Percentiles rank a stretch among this genome's conserved stretches.
Conservation (phyloP, 2,888 invertebrate species). For the Agrilus mali region DNA sequence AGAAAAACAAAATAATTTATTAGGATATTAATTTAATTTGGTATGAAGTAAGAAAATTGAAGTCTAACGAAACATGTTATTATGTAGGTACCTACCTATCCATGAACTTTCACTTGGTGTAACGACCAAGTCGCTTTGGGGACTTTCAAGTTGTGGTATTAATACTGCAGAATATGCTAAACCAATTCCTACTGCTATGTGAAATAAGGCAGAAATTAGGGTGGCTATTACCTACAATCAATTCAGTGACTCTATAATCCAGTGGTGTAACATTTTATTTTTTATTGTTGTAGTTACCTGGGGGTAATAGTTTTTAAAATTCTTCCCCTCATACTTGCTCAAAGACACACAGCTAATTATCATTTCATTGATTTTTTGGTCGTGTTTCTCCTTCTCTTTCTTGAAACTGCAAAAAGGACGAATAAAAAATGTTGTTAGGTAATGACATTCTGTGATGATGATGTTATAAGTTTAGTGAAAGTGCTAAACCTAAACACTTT, state of each 20-base stretch:
- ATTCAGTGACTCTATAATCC: background rate
- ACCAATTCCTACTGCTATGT: slow-evolving; percentile 44
- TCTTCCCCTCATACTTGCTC: slow-evolving; percentile 31
- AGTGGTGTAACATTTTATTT: no score
- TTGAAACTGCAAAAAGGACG: no score
- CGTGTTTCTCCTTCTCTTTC: slow-evolving; percentile 27
- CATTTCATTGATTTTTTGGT: slow-evolving; percentile 34
- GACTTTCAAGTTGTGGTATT: slow-evolving; percentile 35
- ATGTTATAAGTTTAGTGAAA: no score
- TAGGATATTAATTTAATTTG: no score
- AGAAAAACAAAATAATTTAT: slow-evolving; percentile 11
- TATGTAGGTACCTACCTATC: slow-evolving; percentile 32
- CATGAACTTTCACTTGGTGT: slow-evolving; percentile 36
- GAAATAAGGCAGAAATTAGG: slow-evolving; percentile 41
- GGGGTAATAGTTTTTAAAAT: slow-evolving; percentile 32
- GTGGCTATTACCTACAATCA: slow-evolving; percentile 37
- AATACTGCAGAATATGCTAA: slow-evolving; percentile 45
- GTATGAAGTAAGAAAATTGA: no score
- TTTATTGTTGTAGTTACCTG: slow-evolving; percentile 29
- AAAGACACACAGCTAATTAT: slow-evolving; percentile 35
- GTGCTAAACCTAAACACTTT: no score
- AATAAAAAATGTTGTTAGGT: no score
- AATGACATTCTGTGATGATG: no score
- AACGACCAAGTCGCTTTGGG: slow-evolving; percentile 23
- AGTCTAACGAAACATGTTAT: no score